Percentiles rank a stretch among this genome's conserved stretches.
phyloP scores from a whole-genome alignment of 2,888 invertebrate genomes.

The Odontomyia ornata region DNA sequence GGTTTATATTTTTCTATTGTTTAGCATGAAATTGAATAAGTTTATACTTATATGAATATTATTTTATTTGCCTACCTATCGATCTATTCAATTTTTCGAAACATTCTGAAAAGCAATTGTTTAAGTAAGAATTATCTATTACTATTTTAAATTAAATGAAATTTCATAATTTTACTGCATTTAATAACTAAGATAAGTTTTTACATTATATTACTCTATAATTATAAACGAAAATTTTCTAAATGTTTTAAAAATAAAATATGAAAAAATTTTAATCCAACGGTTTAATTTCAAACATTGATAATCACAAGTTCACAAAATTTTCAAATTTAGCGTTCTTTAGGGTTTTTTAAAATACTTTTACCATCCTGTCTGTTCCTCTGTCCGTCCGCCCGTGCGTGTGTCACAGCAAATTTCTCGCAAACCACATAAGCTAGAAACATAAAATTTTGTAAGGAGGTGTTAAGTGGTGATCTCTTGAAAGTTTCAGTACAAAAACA shows the following conservation, averaged over 20 bases:
- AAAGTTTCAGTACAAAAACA: too few species aligned
- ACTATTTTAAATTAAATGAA: neutral
- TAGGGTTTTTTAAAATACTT: too few species aligned
- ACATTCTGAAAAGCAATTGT: neutral
- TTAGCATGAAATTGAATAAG: neutral
- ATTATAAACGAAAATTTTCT: conserved; percentile 5
- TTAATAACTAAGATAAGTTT: conserved; percentile 38
- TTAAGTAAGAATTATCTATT: neutral
- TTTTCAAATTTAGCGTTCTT: too few species aligned
- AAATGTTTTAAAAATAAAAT: conserved; percentile 30
- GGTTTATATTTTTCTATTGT: conserved; percentile 16
- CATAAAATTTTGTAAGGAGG: too few species aligned
- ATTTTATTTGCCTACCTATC: neutral
- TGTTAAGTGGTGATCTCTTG: too few species aligned
- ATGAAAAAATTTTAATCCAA: neutral
- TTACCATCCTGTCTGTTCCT: too few species aligned
- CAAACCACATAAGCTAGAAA: too few species aligned
- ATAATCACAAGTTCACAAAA: too few species aligned
- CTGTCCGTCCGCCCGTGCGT: too few species aligned
- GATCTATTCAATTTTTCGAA: neutral
- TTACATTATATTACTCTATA: neutral
- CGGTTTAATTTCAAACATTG: neutral
- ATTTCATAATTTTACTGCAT: conserved; percentile 42
- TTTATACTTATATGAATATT: neutral
- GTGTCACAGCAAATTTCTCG: too few species aligned